Conservation (phyloP, 2,888 invertebrate species). For the Drosophila algonquin region DNA sequence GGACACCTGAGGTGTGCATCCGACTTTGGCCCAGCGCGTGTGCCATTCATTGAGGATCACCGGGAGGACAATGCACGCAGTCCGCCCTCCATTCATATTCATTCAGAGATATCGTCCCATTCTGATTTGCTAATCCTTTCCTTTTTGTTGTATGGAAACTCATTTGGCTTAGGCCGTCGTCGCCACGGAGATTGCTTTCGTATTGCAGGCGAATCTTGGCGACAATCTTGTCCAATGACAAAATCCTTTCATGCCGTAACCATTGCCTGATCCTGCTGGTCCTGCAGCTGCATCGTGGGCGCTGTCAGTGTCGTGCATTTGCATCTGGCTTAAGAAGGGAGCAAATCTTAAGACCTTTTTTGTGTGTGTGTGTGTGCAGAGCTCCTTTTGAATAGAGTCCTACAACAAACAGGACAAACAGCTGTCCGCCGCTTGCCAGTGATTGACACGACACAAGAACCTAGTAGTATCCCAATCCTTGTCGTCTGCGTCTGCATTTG, state of each 20-base stretch:
- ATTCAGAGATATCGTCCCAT: slow-evolving; percentile 48
- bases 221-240: slow-evolving; percentile 38
- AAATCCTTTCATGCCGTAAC: slow-evolving; percentile 51
- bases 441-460: slow-evolving; percentile 24
- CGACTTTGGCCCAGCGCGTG: slow-evolving; percentile 45
- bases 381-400: neutral
- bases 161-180: slow-evolving; percentile 51
- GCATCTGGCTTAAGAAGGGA: slow-evolving; percentile 43
- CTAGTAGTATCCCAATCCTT: slow-evolving; percentile 9
- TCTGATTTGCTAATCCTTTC: slow-evolving; percentile 49
- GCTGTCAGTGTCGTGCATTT: slow-evolving; percentile 18
- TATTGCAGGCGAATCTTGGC: slow-evolving; percentile 64
- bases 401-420: slow-evolving; percentile 11
- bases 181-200: slow-evolving; percentile 45
- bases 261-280: slow-evolving; percentile 26
- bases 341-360: slow-evolving; percentile 21
- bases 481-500: neutral
- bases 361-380: neutral
- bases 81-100: slow-evolving; percentile 26
- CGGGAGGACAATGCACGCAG: no score
- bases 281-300: slow-evolving; percentile 29
- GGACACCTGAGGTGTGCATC: slow-evolving; percentile 37
- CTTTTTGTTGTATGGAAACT: slow-evolving; percentile 25
- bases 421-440: slow-evolving; percentile 8
- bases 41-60: slow-evolving; percentile 40